Evolutionary conservation across 2,797 vertebrate genomes (phyloP), one percentile per base, ranked within the genome.

Genomic region (Xyrichtys novacula): DNA sequence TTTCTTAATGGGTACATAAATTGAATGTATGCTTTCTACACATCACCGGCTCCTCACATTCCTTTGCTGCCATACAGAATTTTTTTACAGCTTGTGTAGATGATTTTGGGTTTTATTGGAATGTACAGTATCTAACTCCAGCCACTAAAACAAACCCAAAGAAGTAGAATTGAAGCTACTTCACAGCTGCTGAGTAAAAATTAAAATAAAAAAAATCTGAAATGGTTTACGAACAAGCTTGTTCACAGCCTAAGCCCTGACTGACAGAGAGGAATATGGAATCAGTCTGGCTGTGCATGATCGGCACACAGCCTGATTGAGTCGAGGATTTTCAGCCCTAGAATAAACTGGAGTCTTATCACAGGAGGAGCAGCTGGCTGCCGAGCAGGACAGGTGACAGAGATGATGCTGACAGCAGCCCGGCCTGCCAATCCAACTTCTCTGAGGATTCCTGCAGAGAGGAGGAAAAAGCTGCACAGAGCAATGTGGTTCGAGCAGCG

Each of bases 311-410:
- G 86, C 80, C 81, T 84, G 80, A 84, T 59, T 64, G 60, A 84
- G 78, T 83, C 81, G 43, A 40, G 63, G 58, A 65, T 79, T 82
- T 83, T 61, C 42, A 57, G 34, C 47, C 66, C 39, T 54, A 73
- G 79, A 80, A 89, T 76, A 84, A 83, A 86, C 85, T 86, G 73
- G 76, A 44, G 90, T 86, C 94, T 94, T 93, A 93, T 93, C 91
- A 74, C 82, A 69, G 81, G 83, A 67, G 62, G 82, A 87, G 88
- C 93, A 93, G 91, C 88, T 89, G 90, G 76, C 76, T 83, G 85
- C 76, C n/a, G 74, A 87, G 87, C 77, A 70, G 81, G 76, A 80
- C 81, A 76, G 83, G 84, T 89, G 85, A 88, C 72, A 57, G 74
- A 76, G 83, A 88, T 57, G 83, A 80, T 68, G 82, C 82, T 74